A percentile compares a stretch with the other conserved stretches of the same genome.
phyloP scores from a whole-genome alignment of 1,140 invertebrate genomes.

The Apocrypta bakeri region DNA sequence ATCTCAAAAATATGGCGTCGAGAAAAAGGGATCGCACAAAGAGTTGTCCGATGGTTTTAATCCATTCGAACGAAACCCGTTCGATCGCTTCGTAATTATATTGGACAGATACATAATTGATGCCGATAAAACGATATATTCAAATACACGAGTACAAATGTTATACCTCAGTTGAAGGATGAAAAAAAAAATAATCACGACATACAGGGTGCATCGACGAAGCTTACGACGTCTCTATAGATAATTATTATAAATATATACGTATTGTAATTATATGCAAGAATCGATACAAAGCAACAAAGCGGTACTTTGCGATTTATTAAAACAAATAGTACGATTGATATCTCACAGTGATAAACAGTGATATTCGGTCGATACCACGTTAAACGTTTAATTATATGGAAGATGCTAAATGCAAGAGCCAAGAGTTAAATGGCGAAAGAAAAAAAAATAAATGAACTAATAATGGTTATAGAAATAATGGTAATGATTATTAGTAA shows the following conservation, averaged over 20 bases:
- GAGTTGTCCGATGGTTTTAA: not conserved
- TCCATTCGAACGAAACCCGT: constrained; percentile 9
- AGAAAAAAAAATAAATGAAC: constrained; percentile 36
- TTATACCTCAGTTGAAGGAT: constrained; percentile 69
- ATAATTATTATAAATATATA: constrained; percentile 59
- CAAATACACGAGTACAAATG: constrained; percentile 71
- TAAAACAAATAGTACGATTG: constrained; percentile 44
- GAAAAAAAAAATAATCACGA: constrained; percentile 56
- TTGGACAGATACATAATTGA: constrained; percentile 32
- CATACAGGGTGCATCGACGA: constrained; percentile 70
- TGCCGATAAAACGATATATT: constrained; percentile 57
- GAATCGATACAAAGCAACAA: constrained; percentile 31
- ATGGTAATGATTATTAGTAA: constrained; percentile 38
- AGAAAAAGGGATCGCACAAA: constrained; percentile 18
- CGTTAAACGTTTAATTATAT: constrained; percentile 45
- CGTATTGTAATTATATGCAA: constrained; percentile 45
- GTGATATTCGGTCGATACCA: constrained; percentile 51
- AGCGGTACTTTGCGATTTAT: constrained; percentile 54
- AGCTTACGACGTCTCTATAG: constrained; percentile 59
- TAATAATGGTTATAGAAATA: constrained; percentile 40
- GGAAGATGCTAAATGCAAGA: constrained; percentile 39
- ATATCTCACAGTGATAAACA: constrained; percentile 55
- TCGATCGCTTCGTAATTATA: constrained; percentile 2
- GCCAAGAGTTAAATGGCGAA: constrained; percentile 46
- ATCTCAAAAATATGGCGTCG: not conserved